Percentiles rank a stretch among this genome's conserved stretches.
phyloP scores from a whole-genome alignment of 35 echinoderm and acorn worm species.

The Anneissia japonica region DNA sequence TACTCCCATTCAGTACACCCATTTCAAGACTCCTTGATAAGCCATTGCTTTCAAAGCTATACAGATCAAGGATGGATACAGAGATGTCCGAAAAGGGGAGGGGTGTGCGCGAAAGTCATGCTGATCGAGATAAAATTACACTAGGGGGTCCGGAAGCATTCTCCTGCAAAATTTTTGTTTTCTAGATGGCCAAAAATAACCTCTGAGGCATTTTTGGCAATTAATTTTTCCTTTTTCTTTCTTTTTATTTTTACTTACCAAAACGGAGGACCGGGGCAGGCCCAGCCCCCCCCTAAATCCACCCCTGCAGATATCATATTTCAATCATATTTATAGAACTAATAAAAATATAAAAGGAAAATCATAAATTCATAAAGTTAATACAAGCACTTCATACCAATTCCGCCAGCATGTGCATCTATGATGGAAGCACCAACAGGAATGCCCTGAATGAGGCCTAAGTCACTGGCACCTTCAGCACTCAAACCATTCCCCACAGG shows the following conservation, averaged over 20 bases:
- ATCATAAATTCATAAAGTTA: neutral
- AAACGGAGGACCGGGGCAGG: neutral
- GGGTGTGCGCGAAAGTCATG: too few species aligned
- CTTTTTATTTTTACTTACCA: neutral
- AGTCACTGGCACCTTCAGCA: slow-evolving; percentile 30
- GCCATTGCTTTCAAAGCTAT: too few species aligned
- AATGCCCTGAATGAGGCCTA: slow-evolving; percentile 52
- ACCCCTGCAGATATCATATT: too few species aligned
- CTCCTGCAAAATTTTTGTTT: too few species aligned
- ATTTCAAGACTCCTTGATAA: too few species aligned
- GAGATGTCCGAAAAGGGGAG: too few species aligned
- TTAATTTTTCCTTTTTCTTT: neutral
- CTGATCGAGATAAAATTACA: too few species aligned
- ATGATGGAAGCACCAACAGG: slow-evolving; percentile 74
- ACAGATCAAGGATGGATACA: too few species aligned
- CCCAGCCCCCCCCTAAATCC: too few species aligned
- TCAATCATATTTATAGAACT: neutral
- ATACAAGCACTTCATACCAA: slow-evolving; percentile 46
- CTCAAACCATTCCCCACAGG: slow-evolving; percentile 56
- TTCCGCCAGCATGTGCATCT: slow-evolving; percentile 91
- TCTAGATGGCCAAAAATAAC: too few species aligned
- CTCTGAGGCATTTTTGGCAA: neutral
- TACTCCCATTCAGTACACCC: too few species aligned
- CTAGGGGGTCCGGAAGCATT: too few species aligned
- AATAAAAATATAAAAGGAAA: neutral